These are phyloP conservation scores for Drosophila algonquin DNA, from an alignment of 2,888 invertebrate species.

Conservation along the genomic window DNA sequence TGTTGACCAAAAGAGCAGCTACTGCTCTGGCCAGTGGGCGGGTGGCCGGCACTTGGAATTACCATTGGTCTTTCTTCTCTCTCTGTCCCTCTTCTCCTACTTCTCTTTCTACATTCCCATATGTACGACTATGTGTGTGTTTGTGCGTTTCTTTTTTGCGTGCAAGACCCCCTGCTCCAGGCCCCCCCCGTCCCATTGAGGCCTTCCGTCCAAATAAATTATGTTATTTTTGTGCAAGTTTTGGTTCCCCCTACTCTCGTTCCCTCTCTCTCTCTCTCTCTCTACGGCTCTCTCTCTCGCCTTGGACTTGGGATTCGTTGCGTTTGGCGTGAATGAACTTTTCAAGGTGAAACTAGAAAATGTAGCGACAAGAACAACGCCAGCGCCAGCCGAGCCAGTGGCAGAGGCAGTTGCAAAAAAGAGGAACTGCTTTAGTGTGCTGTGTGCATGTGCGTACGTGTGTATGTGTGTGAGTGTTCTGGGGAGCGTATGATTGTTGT, in stretches of 20 bases:
- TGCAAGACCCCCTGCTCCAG: constrained; percentile 46
- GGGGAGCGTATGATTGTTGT: constrained; percentile 74
- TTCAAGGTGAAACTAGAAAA: constrained; percentile 82
- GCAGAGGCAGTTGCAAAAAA: constrained; percentile 38
- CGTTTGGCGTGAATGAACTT: constrained; percentile 83
- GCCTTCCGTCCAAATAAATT: constrained; percentile 68
- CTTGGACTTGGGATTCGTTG: constrained; percentile 67
- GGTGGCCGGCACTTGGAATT: neutral
- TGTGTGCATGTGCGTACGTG: neutral
- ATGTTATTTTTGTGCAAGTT: constrained; percentile 80
- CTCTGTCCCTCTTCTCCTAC: constrained; percentile 5
- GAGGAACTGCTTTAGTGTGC: constrained; percentile 57
- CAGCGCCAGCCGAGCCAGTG: constrained; percentile 20
- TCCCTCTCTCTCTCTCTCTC: constrained; percentile 5
- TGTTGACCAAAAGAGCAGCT: constrained; percentile 48
- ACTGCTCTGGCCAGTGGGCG: neutral
- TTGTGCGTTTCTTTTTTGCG: constrained; percentile 51
- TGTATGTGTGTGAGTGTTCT: constrained; percentile 44
- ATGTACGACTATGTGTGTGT: constrained; percentile 9
- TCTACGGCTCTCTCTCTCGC: constrained; percentile 36
- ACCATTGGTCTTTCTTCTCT: neutral
- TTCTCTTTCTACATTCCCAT: neutral
- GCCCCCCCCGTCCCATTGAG: constrained; percentile 18
- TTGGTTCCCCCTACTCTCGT: constrained; percentile 40
- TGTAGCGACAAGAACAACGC: constrained; percentile 56